Evolutionary conservation across 2,113 vertebrate species (phyloP).

Genomic region (Dipodomys ordii): DNA sequence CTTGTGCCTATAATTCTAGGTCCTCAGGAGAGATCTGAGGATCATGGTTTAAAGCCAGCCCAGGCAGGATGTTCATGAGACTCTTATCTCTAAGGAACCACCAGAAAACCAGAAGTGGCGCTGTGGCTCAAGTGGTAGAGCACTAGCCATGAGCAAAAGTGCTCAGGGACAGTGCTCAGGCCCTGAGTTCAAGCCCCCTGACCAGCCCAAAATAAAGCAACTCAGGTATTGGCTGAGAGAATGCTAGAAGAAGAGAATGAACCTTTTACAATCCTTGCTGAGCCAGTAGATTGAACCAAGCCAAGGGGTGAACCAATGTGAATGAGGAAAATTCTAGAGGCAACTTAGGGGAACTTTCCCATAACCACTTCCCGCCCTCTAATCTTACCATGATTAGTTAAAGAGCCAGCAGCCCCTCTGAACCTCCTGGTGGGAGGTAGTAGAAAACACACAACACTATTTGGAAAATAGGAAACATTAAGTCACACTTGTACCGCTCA

Average conservation of each 20-base stretch:
- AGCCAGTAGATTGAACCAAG: neutral
- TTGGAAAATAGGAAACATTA: neutral
- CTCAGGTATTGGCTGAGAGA: neutral
- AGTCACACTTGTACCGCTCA: neutral
- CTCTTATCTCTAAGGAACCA: too few relatives aligned
- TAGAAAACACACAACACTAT: neutral
- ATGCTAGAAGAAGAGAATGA: neutral
- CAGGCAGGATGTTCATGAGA: too few relatives aligned
- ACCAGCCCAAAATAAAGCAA: too few relatives aligned
- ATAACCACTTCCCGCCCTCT: too few relatives aligned
- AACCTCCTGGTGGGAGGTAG: accelerated
- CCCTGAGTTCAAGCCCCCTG: too few relatives aligned
- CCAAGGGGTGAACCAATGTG: neutral
- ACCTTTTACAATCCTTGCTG: neutral
- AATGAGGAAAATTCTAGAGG: neutral
- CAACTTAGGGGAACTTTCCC: neutral
- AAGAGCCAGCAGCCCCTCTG: accelerated
- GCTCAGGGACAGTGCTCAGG: too few relatives aligned
- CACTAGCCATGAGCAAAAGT: too few relatives aligned
- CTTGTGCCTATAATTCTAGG: too few relatives aligned
- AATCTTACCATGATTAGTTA: neutral
- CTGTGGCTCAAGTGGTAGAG: too few relatives aligned
- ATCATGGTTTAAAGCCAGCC: too few relatives aligned
- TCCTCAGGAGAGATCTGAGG: too few relatives aligned
- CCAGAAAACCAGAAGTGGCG: too few relatives aligned